These are phyloP conservation scores for Yasuhikotakia modesta DNA, from an alignment of 2,797 vertebrate species.

Conservation along the genomic window DNA sequence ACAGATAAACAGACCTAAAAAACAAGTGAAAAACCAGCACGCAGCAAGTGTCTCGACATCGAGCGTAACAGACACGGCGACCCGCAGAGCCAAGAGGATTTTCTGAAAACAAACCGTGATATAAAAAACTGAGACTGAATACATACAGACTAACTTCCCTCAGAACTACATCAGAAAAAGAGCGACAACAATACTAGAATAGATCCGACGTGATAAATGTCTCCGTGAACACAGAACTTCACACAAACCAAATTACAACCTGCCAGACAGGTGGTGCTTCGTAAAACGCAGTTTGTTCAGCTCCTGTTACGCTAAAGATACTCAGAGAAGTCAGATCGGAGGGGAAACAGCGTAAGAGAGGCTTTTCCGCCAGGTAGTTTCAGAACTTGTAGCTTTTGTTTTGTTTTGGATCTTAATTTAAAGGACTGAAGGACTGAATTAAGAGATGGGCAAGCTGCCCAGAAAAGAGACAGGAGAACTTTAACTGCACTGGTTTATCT, in stretches of 20 bases:
- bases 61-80: conserved; percentile 20
- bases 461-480: neutral
- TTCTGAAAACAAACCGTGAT: conserved; percentile 33
- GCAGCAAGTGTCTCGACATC: conserved; percentile 19
- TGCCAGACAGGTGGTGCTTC: conserved; percentile 10
- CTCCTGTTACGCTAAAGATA: conserved; percentile 1
- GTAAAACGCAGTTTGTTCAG: conserved; percentile 17
- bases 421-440: neutral
- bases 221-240: conserved; percentile 3
- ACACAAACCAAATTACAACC: conserved; percentile 34
- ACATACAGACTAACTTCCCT: conserved; percentile 23
- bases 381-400: neutral
- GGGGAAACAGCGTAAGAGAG: no score
- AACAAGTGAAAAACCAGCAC: neutral
- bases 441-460: neutral
- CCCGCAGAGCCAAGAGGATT: conserved; percentile 31
- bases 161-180: neutral
- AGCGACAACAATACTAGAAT: neutral
- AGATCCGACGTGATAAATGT: conserved; percentile 17
- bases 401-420: neutral
- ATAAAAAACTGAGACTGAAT: conserved; percentile 17
- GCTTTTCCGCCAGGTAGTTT: neutral
- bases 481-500: neutral
- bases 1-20: neutral
- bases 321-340: neutral